Evolutionary conservation across 2,113 vertebrate species (phyloP), one percentile per base, ranked within the genome.

Genomic region (Paradoxurus hermaphroditus): DNA sequence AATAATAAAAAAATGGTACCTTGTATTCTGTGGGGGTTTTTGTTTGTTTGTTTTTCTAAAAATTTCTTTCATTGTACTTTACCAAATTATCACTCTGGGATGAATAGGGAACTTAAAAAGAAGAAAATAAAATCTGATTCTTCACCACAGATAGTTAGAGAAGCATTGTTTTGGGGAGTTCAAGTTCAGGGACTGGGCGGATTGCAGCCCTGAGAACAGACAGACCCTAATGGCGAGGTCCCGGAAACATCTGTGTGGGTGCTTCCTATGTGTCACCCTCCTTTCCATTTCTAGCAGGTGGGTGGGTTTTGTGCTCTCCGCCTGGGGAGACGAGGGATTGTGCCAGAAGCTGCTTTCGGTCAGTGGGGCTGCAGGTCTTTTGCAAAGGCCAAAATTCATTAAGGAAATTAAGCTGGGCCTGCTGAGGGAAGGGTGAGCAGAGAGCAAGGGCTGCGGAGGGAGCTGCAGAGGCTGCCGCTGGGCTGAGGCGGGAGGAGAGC

Each of bases 231-330:
- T 9, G 15, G 56, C 44, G 19, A 93, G 59, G 82, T 91, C 92
- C 77, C 82, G 97, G 96, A 97, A 97, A 96, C 94, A 97, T 44
- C 97, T 93, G 96, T 70, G 44, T 5, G 34, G 70, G 25, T 1
- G 13, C 62, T 97, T 96, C 97, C 91, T 62, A 2, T n/a, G 14
- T 4, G 70, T 16, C 31, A 51, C 82, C 41, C 82, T 83, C 70
- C 51, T 77, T 73, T 59, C 75, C 51, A 82, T 29, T 49, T 34
- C 70, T 78, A 44, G 83, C 23, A 67, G 72, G 56, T 62, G 83
- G 44, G 44, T 63, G 70, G 44, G 16, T 63, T n/a, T 49, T 68
- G 67, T 44, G 67, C 6, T 34, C 49, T 68, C 21, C 59, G 73
- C 9, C 46, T 27, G 41, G 23, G 27, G 12, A 5, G 68, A 68